Base-by-base conservation (phyloP, 2,888 invertebrate species). In the Chymomyza procnemis region DNA sequence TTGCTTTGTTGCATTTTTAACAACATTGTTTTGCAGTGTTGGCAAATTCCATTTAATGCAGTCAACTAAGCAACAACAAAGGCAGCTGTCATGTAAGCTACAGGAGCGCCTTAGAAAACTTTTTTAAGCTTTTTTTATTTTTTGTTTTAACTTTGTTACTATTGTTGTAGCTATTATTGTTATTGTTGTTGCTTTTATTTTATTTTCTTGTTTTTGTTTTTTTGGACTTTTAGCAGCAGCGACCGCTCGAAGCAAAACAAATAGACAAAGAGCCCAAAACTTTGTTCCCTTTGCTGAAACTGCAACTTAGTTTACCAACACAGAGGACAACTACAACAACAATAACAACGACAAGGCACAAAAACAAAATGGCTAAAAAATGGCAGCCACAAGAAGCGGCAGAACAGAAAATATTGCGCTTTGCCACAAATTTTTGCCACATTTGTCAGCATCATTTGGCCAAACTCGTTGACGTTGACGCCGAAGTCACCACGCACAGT, bases 351-450 rank as follows among this genome's bases (percentile, higher is more conserved):
- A n/a, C n/a, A n/a, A n/a, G n/a, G n/a, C n/a, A n/a, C 56, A 47
- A 22, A 5, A 21, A 21, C 19, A 54, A 22, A 41, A 12, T 48
- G 9, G 16, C 19, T 18, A 26, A 22, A 61, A 26, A 55, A 41
- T 26, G 26, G 26, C 26, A 6, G 26, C 26, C 16, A 48, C 16
- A 61, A 60, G 30, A 63, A 30, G 22, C 9, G 26, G 52, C 18
- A 48, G 41, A 65, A 34, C 66, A 66, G 67, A 21, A 76, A 67
- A 76, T 75, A 76, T 72, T 60, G 68, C 46, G 12, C 41, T 3
- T 61, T 65, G 71, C 54, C 76, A 70, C 76, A 67, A 74, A 21
- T 54, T 76, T 69, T 74, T 65, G 63, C 54, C 66, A 74, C 64
- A 79, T 67, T 76, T 81, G 69, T 74, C 65, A 65, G 67, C 12